Base-by-base conservation (phyloP, 1,140 invertebrate genomes). In the Atta cephalotes region DNA sequence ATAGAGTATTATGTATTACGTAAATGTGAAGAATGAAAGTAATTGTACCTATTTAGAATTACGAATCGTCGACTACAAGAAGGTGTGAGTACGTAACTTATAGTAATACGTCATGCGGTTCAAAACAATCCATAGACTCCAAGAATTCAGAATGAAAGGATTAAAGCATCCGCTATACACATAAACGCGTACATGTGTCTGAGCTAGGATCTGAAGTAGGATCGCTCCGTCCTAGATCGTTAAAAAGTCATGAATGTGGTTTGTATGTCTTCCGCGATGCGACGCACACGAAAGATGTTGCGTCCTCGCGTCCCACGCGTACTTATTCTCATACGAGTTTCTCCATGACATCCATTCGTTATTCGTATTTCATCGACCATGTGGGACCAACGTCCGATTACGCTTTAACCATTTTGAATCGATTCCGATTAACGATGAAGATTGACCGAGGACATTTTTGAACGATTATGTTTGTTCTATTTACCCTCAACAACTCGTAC, bases 291-390 rank as follows among this genome's bases (percentile, higher is more conserved):
- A 90, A 72, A 35, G 62, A 90, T 87, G 82, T 39, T 72, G 79
- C 87, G 88, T 89, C 85, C 81, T 90, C 88, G 60, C 89, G 70
- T 85, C 89, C 89, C 88, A 90, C 89, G 89, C 88, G 58, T 79
- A 49, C 28, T 21, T 65, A 45, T 74, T 68, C 71, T 86, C 86
- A 49, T 88, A 56, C 56, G 81, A 76, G 58, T 68, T 65, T 49
- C 86, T 87, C 60, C 76, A 45, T 68, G 65, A n/a, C 81, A 45
- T 58, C 68, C 56, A 63, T 65, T 85, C 70, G 86, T 70, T 79
- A 72, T 66, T 84, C 60, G 56, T 25, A 21, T 74, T 66, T 90
- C 78, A 90, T 88, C 80, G 86, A 51, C 28, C 56, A 1, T 10
- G 39, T 45, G 58, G 25, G n/a, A 74, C 14, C 53, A 51, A 14